Conservation (phyloP, 2,113 vertebrate species). For the Cacatua alba region DNA sequence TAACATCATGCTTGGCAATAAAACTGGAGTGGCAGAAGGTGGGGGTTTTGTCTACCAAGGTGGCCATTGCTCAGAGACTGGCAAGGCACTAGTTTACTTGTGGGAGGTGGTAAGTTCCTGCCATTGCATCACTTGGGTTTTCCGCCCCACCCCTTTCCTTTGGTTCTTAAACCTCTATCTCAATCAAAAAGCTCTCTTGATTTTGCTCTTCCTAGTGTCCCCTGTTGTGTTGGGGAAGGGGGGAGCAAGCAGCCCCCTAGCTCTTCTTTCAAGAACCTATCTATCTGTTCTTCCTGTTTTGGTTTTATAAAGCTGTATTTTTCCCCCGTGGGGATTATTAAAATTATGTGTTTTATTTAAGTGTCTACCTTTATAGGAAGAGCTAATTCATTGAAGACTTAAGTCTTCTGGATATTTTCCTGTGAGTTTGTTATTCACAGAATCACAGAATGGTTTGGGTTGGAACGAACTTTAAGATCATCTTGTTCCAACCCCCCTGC, state of each 20-base stretch:
- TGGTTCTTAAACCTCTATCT: background rate
- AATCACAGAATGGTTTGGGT: background rate
- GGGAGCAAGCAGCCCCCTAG: background rate
- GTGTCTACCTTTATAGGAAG: background rate
- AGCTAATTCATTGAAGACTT: background rate
- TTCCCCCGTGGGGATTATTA: background rate
- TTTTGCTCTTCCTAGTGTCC: background rate
- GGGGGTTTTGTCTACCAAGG: background rate
- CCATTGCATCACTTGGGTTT: background rate
- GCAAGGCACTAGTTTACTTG: no score
- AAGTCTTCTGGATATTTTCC: background rate
- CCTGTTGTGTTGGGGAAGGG: background rate
- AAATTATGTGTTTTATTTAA: background rate
- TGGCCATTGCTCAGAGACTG: background rate
- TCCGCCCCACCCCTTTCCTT: background rate
- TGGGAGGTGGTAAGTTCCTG: background rate
- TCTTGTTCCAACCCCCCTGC: background rate
- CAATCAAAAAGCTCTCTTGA: background rate
- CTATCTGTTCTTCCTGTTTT: background rate
- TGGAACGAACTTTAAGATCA: background rate
- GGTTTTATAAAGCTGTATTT: background rate
- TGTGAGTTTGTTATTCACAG: background rate
- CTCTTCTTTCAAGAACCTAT: background rate
- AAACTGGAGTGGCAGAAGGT: background rate
- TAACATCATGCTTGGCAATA: background rate